Evolutionary conservation across 2,797 vertebrate species (phyloP), one percentile per base, ranked within the genome.

Genomic region (Sorex maritimensis): DNA sequence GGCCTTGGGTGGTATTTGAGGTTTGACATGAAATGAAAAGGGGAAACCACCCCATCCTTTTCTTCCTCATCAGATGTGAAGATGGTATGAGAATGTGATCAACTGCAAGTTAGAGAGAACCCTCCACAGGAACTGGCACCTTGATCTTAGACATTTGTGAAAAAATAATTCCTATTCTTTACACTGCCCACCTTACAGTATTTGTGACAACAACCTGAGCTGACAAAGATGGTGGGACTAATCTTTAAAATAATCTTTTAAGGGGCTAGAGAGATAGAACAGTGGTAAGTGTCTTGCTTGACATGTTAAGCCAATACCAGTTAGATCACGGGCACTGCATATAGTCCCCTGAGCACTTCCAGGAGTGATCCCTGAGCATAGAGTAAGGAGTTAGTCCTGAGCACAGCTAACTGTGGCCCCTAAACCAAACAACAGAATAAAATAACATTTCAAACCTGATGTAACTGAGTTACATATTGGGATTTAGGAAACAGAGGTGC

Each of bases 401-500:
- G 58, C 6, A 61, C 58, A 61, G 58, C 58, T 4, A 21, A 17
- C 21, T 5, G 7, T 19, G 21, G 2, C 58, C 58, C 58, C 49
- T 14, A 61, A 61, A 61, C 21, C 17, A 61, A 61, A 23, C 58
- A 61, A 61, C 55, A 58, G 1, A 61, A 61, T 61, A 61, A 61
- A 61, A 52, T 30, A 52, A 26, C 61, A 73, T 73, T 73, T 92
- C 52, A 34, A 77, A 81, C 84, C 19, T 2, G 26, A 44, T 75
- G 79, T 38, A 10, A 55, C 38, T 71, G 4, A 81, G 44, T 71
- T 93, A 79, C 46, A 83, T 28, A 38, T 14, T 49, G 44, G 75
- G 69, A 83, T 86, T 41, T 83, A 72, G 34, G 28, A 49, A 87
- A 11, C 24, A 61, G 63, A 82, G 80, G 15, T 71, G 65, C 24